Conservation (phyloP, 2,888 invertebrate species). For the Neria commutata region DNA sequence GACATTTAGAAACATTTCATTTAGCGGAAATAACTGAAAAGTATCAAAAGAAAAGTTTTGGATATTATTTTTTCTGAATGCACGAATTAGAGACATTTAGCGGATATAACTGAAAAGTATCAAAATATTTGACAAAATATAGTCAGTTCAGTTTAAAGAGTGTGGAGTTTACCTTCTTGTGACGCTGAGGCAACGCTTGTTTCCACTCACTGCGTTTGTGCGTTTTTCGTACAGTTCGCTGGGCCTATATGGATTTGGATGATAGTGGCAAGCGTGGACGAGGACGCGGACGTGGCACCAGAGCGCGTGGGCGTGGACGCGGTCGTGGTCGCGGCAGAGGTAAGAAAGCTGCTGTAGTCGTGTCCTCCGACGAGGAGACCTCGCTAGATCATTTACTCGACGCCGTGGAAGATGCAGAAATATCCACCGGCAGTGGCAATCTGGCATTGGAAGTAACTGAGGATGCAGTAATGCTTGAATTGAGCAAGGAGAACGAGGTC, state of each 20-base stretch:
- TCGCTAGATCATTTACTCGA: slow-evolving; percentile 35
- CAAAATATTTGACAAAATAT: too few species aligned
- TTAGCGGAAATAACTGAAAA: too few species aligned
- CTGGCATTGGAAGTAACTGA: slow-evolving; percentile 34
- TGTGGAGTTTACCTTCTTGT: too few species aligned
- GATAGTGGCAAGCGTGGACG: slow-evolving; percentile 54
- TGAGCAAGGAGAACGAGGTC: slow-evolving; percentile 48
- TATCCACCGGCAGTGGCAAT: slow-evolving; percentile 35
- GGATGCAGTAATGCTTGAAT: slow-evolving; percentile 43
- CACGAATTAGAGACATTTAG: too few species aligned
- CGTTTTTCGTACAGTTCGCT: too few species aligned
- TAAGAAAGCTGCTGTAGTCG: slow-evolving; percentile 72
- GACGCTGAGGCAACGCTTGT: too few species aligned
- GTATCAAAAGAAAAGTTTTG: too few species aligned
- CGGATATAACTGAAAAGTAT: too few species aligned
- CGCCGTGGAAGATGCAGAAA: slow-evolving; percentile 63
- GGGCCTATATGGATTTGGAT: slow-evolving; percentile 33
- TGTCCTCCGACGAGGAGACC: slow-evolving; percentile 68
- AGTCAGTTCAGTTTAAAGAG: too few species aligned
- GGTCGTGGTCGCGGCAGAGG: slow-evolving; percentile 82
- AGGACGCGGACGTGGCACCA: slow-evolving; percentile 62
- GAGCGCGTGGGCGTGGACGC: slow-evolving; percentile 74
- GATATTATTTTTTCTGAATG: too few species aligned
- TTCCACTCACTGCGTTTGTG: too few species aligned
- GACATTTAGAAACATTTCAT: too few species aligned